A percentile compares a stretch with the other conserved stretches of the same genome.
These are phyloP conservation scores for Onychorhynchus coronatus DNA, from an alignment of 2,113 vertebrate species.

Conservation along the genomic window DNA sequence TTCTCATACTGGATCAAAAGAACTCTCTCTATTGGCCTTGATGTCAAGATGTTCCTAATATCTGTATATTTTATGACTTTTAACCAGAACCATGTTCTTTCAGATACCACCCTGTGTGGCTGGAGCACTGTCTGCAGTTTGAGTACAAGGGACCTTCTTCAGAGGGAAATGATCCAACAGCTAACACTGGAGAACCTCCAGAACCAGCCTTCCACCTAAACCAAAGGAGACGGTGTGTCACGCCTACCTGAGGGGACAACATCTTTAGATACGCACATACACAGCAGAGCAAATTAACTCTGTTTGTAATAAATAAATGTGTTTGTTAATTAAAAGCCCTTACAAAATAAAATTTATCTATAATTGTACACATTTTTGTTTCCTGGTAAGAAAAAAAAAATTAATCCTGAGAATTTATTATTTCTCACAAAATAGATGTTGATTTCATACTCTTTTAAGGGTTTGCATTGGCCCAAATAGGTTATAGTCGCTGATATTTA, in stretches of 20 bases:
- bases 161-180: not conserved
- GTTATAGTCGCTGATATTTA: not conserved
- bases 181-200: not conserved
- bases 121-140: not conserved
- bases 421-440: not conserved
- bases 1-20: conserved; percentile 19
- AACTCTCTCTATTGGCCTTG: not conserved
- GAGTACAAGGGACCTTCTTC: not conserved
- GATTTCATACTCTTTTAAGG: not conserved
- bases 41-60: not conserved
- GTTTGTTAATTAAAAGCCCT: not conserved
- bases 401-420: not conserved
- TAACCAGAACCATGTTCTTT: not conserved
- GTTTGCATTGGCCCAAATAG: not conserved
- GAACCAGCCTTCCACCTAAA: not conserved
- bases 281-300: not conserved
- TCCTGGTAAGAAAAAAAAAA: not conserved
- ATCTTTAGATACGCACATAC: not conserved
- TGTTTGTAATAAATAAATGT: not conserved
- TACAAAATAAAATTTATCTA: not conserved
- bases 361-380: not conserved
- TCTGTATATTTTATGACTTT: not conserved
- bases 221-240: accelerated
- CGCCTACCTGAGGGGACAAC: not conserved
- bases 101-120: not conserved